phyloP scores from a whole-genome alignment of 2,113 vertebrate species.

The Crocuta crocuta region DNA sequence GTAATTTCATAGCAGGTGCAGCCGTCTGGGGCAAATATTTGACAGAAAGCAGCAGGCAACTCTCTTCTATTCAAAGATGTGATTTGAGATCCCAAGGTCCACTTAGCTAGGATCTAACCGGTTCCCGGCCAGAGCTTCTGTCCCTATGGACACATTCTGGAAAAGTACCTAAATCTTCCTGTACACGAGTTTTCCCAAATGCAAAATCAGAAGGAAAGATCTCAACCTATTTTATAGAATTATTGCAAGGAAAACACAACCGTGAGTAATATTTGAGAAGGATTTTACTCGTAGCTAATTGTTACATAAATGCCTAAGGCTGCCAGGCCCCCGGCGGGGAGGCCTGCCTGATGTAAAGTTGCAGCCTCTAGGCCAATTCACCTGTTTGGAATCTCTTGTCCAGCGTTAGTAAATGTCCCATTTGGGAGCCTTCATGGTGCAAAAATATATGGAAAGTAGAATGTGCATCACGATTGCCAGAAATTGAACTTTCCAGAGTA shows the following conservation, averaged over 20 bases:
- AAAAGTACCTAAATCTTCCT: too few species aligned
- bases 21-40: neutral
- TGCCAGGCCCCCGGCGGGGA: accelerated
- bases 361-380: neutral
- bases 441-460: neutral
- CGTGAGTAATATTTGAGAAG: accelerated
- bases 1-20: neutral
- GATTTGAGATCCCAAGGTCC: too few species aligned
- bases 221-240: neutral
- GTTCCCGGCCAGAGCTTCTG: neutral
- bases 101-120: neutral
- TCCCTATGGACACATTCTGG: neutral
- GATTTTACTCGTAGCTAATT: neutral
- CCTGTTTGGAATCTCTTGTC: neutral
- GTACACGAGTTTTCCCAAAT: neutral
- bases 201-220: neutral
- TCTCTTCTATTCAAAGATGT: neutral
- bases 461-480: accelerated
- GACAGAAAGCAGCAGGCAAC: neutral
- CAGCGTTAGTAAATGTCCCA: neutral
- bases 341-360: neutral
- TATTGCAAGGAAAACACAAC: neutral
- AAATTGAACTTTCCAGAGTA: neutral
- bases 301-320: neutral
- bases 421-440: neutral